Base-by-base conservation (phyloP, 2,797 vertebrate species). In the Uromys caudimaculatus region DNA sequence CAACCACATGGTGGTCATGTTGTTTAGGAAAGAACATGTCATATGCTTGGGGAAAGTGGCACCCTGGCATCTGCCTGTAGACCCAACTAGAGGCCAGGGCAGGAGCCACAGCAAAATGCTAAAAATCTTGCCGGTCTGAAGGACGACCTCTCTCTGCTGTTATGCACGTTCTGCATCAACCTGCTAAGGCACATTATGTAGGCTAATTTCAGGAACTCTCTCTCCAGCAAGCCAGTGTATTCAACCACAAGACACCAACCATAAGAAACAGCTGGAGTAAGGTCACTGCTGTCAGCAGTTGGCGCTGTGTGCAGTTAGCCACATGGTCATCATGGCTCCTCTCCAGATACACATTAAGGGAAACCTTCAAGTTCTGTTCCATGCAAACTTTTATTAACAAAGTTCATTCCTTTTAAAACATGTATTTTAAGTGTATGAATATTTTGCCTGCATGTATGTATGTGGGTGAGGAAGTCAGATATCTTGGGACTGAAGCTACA, bases 121-220 rank as follows among this genome's bases (percentile, higher is more conserved):
- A 52, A 19, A 27, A 71, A 24, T 14, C 73, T 67, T 32, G 6
- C 93, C 86, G 69, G 90, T 96, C 91, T 97, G 95, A 86, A 97
- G 92, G 95, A 96, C 77, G 75, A 95, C 96, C 98, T 81, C 35
- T 92, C 89, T 93, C 89, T 24, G 29, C 89, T 91, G 27, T 92
- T 91, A 82, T 82, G 84, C 38, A 97, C 75, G 96, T 62, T 38
- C 0, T 23, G 32, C 38, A n/a, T 1, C 92, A 92, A 47, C 84
- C 58, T 94, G 62, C 62, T 76, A 52, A 94, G 79, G 69, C 75
- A 69, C 64, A 82, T 76, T 73, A 76, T 23, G 41, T 35, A 62
- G 32, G 38, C 32, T 76, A 58, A 64, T 85, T 88, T 95, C 23
- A 76, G 69, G 52, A 96, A 90, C 58, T 91, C 73, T 96, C 58